Evolutionary conservation across 2,113 vertebrate genomes (phyloP).

Genomic region (Siniperca chuatsi): DNA sequence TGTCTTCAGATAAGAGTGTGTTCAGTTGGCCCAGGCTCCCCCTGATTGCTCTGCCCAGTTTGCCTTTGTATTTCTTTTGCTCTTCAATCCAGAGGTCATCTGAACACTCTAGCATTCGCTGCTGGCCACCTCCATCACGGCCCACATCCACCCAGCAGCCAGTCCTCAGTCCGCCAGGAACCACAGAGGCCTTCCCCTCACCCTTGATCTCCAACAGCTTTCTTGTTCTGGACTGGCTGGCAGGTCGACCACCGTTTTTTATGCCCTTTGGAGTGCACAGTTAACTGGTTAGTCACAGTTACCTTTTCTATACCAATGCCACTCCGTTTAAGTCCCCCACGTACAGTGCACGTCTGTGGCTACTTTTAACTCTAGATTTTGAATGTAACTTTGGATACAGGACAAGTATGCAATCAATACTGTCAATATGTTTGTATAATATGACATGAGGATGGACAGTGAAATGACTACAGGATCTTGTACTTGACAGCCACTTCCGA

Average conservation of each 20-base stretch:
- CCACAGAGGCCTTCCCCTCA: conserved; percentile 59
- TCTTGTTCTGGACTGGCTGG: conserved; percentile 73
- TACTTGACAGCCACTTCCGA: no score
- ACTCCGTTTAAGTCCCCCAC: background rate
- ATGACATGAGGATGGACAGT: background rate
- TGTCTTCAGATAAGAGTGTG: conserved; percentile 62
- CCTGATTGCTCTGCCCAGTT: conserved; percentile 75
- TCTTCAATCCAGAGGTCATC: conserved; percentile 91
- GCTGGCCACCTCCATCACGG: conserved; percentile 36
- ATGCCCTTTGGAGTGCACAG: conserved; percentile 76
- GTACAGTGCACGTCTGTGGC: background rate
- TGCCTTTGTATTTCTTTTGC: conserved; percentile 83
- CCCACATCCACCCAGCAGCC: conserved; percentile 55
- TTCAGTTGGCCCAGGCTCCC: conserved; percentile 72
- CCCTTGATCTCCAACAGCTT: conserved; percentile 25
- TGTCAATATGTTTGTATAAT: background rate
- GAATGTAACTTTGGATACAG: background rate
- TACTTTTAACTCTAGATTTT: background rate
- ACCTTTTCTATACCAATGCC: background rate
- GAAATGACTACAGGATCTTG: background rate
- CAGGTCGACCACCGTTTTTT: conserved; percentile 67
- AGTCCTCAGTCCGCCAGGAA: conserved; percentile 48
- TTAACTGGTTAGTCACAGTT: conserved; percentile 53
- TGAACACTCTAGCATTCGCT: conserved; percentile 76
- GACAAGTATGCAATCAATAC: background rate